Base-by-base conservation (phyloP, 2,113 vertebrate species). In the Rhipidura dahli region DNA sequence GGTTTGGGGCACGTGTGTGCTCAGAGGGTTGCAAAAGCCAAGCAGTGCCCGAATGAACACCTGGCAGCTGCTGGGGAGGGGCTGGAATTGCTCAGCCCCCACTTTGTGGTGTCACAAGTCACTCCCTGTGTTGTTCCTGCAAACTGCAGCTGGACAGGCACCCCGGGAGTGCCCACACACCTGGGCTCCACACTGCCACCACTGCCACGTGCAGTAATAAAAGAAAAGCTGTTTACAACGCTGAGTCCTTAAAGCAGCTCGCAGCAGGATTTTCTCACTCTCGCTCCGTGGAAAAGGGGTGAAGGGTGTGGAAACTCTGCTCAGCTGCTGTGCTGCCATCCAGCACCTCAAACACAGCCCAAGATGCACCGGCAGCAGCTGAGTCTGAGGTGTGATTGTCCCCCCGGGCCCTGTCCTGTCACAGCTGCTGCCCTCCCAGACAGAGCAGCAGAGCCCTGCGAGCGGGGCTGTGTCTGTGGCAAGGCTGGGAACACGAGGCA, bases 401-500 rank as follows among this genome's bases (percentile, higher is more conserved):
- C 21, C 47, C 65, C 13, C 92, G 63, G 59, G 50, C 86, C 64
- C 24, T 30, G 71, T 22, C 65, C 88, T 15, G 66, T 66, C 63
- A 1, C 93, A 5, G 50, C 66, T 37, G 86, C 92, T 76, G 54
- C 30, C 42, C 93, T 79, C 87, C 83, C 76, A 26, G 10, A 14
- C 42, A 10, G 53, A 77, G 83, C 13, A 64, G 92, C 97, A 73
- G 68, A 26, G 92, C 66, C 82, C 94, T 2, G 84, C 13, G 2
- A 89, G 94, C 4, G 5, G 54, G 14, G 42, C 97, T n/a, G 92
- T 13, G 96, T 44, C 56, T 76, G 96, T 68, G 10, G 57, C 63
- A 7, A 45, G 97, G 95, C 80, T 70, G 96, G 79, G 87, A 86
- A 51, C 91, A 30, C 35, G 56, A 89, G 95, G 97, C 95, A 78